Base-by-base conservation (phyloP, 2,888 invertebrate genomes). In the Labia minor region DNA sequence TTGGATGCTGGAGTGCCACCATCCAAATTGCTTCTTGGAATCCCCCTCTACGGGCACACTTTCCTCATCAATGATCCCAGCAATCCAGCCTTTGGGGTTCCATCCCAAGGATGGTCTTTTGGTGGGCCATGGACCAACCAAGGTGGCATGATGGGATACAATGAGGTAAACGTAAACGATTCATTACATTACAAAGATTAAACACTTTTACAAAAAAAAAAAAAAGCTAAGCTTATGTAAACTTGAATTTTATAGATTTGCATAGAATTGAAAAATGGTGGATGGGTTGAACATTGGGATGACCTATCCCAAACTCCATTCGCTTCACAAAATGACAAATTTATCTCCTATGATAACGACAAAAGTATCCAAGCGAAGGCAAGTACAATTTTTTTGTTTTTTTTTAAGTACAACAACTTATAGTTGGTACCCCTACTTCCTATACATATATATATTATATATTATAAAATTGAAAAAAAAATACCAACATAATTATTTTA, bases 291-390 rank as follows among this genome's bases (percentile, higher is more conserved):
- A 19, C 82, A 83, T 68, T 92, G 90, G 90, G 88, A 92, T 74
- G 78, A 80, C 66, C 82, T 80, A 16, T 83, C 85, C 0, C 81
- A 83, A 0, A 88, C 88, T 67, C 84, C 85, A 1, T 86, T 81
- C 72, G 82, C 86, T 1, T 76, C 84, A 0, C 83, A 82, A 21
- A 85, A 82, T 0, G 82, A 84, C 1, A 81, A 82, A 68, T 85
- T 92, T 66, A 86, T 93, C 14, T 79, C 86, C 0, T 94, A 88
- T 73, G 94, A 94, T 72, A 86, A 90, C 73, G 81, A 85, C 0
- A 81, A 84, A 19, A 90, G 92, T 11, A 84, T 94, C 62, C 82
- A 82, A 20, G 82, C 84, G 61, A 93, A 93, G 83, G 86, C 92
- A 70, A 80, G 79, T 20, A 81, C 81, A 69, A 77, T 33, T 61